Base-by-base conservation (phyloP, 1,140 invertebrate species). In the Drosophila erecta region DNA sequence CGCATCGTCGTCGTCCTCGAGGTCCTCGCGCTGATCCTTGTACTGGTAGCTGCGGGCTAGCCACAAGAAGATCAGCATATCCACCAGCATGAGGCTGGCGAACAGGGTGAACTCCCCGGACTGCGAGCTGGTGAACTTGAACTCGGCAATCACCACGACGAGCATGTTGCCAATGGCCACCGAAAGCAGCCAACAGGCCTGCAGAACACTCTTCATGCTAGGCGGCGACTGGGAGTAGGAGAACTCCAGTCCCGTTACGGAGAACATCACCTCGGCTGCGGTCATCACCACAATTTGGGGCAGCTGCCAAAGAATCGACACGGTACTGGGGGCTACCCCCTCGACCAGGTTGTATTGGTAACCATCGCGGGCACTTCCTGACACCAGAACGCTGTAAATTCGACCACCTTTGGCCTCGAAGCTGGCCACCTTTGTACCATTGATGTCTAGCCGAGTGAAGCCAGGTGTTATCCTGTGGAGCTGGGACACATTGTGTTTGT, bases 91-190 rank as follows among this genome's bases (percentile, higher is more conserved):
- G 1, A 98, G 92, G 1, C 93, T 95, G 38, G 97, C 96, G 92
- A 98, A 99, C 4, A 98, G 92, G 90, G 97, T 95, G 90, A 98
- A 98, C 90, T 98, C 97, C 30, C 94, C 94, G 7, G 95, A 93
- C 65, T 92, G 91, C 4, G 87, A 83, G 14, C 70, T 35, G 41
- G 92, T 83, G 35, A 92, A 53, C 57, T 90, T 85, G 2, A 89
- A 37, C 53, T 91, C 93, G 1, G 94, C 95, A 7, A 97, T 96
- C 37, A 99, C 94, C 22, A 99, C 94, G 2, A 99, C 95, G 7
- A 99, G 96, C 1, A 98, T 92, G 93, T 99, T 98, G 15, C 98
- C 98, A 84, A 98, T 94, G 1, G 98, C 97, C 1, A 96, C 96
- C 0, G 98, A 98, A 1, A 99, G 91, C 6, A 98, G 93, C 97